Conservation (phyloP, 2,888 invertebrate species). For the Callimorpha dominula region DNA sequence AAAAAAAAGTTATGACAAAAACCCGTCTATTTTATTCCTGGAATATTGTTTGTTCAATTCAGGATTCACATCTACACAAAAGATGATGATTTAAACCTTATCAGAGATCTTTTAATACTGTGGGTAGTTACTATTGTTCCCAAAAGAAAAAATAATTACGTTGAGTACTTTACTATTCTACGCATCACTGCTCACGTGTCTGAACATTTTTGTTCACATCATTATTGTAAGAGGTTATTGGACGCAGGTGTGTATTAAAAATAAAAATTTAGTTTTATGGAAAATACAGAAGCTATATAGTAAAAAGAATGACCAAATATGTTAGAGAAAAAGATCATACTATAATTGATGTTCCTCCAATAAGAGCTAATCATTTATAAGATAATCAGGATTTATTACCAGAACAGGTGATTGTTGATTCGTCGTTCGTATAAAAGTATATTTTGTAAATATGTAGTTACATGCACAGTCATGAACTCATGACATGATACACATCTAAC, state of each 20-base stretch:
- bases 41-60: too few species aligned
- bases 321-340: not conserved
- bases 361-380: not conserved
- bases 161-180: not conserved
- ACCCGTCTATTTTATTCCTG: too few species aligned
- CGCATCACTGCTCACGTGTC: not conserved
- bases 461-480: not conserved
- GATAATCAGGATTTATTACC: slow-evolving; percentile 36
- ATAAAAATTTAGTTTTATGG: not conserved
- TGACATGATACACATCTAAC: slow-evolving; percentile 7
- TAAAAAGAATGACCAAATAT: not conserved
- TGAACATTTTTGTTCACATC: not conserved
- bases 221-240: not conserved
- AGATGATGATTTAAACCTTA: not conserved
- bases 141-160: not conserved
- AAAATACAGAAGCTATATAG: not conserved
- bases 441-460: not conserved
- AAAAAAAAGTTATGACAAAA: not conserved
- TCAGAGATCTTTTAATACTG: not conserved
- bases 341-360: not conserved
- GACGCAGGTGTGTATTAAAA: not conserved
- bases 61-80: too few species aligned
- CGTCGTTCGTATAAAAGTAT: slow-evolving; percentile 28
- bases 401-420: slow-evolving; percentile 32
- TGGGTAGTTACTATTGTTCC: not conserved